Evolutionary conservation across 1,140 invertebrate genomes (phyloP).

Genomic region (Ostrea edulis): DNA sequence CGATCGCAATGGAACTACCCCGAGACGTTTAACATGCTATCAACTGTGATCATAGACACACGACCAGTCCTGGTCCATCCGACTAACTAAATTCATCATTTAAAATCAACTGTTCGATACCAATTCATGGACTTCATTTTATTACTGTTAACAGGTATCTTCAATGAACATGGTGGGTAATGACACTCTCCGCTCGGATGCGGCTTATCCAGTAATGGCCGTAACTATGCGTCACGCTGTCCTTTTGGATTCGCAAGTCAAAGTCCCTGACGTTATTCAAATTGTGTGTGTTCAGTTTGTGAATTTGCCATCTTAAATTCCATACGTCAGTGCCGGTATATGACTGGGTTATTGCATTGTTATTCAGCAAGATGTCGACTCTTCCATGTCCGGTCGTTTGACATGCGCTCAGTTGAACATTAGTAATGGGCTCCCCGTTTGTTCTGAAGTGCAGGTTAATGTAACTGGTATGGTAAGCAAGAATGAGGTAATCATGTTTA

Average conservation of each 20-base stretch:
- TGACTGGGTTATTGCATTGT: not conserved
- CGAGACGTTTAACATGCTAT: too few relatives aligned
- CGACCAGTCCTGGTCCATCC: too few relatives aligned
- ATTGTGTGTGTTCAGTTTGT: not conserved
- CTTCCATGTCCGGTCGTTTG: not conserved
- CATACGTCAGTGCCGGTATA: constrained; percentile 9
- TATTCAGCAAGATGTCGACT: constrained; percentile 17
- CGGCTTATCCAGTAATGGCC: constrained; percentile 23
- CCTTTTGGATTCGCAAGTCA: not conserved
- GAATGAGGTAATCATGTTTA: constrained; percentile 13
- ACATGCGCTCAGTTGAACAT: not conserved
- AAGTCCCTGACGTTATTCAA: not conserved
- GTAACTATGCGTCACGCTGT: not conserved
- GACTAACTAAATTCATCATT: too few relatives aligned
- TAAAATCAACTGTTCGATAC: too few relatives aligned
- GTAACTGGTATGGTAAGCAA: not conserved
- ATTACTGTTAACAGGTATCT: not conserved
- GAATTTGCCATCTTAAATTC: constrained; percentile 22
- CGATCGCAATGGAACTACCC: too few relatives aligned
- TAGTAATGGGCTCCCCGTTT: not conserved
- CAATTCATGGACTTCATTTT: not conserved
- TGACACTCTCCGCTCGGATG: not conserved
- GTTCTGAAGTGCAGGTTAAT: constrained; percentile 2
- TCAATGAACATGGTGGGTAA: not conserved
- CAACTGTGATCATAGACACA: too few relatives aligned